phyloP scores from a whole-genome alignment of 1,140 invertebrate genomes.

The Drosophila dunni region DNA sequence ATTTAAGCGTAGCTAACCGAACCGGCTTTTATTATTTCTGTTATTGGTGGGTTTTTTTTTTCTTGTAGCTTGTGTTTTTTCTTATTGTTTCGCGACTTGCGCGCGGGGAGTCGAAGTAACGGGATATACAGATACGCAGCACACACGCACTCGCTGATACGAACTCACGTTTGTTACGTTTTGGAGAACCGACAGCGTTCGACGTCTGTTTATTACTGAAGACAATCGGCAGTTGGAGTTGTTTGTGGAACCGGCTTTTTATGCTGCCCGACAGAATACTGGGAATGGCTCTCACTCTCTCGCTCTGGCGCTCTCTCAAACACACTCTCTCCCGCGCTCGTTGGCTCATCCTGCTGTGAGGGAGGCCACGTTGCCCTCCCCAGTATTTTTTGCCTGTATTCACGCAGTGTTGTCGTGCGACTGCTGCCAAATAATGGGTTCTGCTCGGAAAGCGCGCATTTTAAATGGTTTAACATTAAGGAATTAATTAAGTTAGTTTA shows the following conservation, averaged over 20 bases:
- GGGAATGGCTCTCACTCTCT: conserved; percentile 26
- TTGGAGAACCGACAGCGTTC: conserved; percentile 64
- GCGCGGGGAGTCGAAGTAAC: conserved; percentile 9
- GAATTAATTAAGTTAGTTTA: neutral
- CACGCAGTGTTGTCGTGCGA: conserved; percentile 55
- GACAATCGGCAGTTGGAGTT: conserved; percentile 58
- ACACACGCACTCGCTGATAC: conserved; percentile 20
- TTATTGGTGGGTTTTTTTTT: conserved; percentile 65
- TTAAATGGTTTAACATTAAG: neutral
- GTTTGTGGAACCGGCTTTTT: conserved; percentile 68
- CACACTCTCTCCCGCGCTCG: neutral
- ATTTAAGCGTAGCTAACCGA: conserved; percentile 23
- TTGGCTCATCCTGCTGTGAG: neutral
- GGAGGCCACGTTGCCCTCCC: neutral
- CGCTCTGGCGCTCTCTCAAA: neutral
- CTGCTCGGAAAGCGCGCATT: conserved; percentile 31
- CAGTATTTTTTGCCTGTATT: conserved; percentile 38
- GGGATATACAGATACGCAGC: conserved; percentile 32
- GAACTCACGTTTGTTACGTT: neutral
- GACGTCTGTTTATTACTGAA: conserved; percentile 76
- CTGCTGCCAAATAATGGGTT: conserved; percentile 8
- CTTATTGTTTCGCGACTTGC: conserved; percentile 20
- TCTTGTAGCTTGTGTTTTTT: conserved; percentile 8
- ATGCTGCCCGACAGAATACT: conserved; percentile 45
- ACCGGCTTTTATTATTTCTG: conserved; percentile 40